Evolutionary conservation across 2,797 vertebrate species (phyloP).

Genomic region (Muraenolepis orangiensis): DNA sequence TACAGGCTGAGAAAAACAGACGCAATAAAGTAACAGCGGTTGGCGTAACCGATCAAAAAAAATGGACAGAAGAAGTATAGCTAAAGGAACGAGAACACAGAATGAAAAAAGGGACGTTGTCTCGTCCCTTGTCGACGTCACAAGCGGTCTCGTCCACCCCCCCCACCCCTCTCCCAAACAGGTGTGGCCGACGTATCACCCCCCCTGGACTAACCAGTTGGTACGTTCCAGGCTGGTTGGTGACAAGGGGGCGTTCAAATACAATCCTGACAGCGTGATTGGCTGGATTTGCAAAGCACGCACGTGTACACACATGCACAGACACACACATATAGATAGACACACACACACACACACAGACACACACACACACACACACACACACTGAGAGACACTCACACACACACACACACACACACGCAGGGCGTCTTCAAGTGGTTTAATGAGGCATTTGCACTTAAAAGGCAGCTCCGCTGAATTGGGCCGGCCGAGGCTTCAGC

Average conservation of each 20-base stretch:
- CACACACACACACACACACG: conserved; percentile 10
- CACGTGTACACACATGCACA: not conserved
- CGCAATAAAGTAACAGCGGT: not conserved
- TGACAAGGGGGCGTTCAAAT: too few species aligned
- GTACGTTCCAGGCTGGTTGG: too few species aligned
- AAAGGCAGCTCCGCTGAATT: conserved; percentile 21
- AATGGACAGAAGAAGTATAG: too few species aligned
- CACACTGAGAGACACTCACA: not conserved
- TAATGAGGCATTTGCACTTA: conserved; percentile 16
- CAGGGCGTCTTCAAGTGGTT: conserved; percentile 24
- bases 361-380: conserved; percentile 2
- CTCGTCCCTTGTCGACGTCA: too few species aligned
- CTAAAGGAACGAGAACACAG: too few species aligned
- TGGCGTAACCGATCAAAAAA: too few species aligned
- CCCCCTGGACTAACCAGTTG: too few species aligned
- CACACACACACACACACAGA: not conserved
- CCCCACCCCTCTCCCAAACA: too few species aligned
- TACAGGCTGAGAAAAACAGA: not conserved
- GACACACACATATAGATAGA: not conserved
- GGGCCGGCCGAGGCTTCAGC: conserved; percentile 6
- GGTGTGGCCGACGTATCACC: too few species aligned
- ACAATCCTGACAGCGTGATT: not conserved
- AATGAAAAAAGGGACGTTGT: too few species aligned
- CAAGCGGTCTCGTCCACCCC: too few species aligned
- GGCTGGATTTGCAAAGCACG: not conserved